phyloP scores from a whole-genome alignment of 2,113 vertebrate species.

The Argyrosomus japonicus region DNA sequence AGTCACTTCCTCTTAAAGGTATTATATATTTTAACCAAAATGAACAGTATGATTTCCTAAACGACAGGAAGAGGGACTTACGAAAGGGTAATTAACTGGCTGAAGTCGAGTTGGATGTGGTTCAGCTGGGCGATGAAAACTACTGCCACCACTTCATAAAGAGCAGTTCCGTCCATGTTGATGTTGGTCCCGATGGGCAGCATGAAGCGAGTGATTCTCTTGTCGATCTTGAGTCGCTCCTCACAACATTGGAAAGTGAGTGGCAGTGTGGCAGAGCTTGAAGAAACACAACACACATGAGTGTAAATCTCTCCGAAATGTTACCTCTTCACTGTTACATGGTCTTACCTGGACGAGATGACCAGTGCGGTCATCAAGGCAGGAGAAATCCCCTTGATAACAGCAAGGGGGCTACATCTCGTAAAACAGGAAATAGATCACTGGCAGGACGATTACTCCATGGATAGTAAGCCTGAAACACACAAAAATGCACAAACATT shows the following conservation, averaged over 20 bases:
- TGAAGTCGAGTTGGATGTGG: background rate
- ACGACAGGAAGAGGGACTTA: conserved; percentile 1
- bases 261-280: conserved; percentile 15
- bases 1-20: background rate
- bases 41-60: background rate
- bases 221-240: background rate
- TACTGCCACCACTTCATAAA: background rate
- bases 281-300: background rate
- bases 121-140: conserved; percentile 21
- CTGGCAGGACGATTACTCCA: background rate
- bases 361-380: background rate
- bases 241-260: background rate
- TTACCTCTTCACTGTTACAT: too few relatives aligned
- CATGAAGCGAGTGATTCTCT: conserved; percentile 6
- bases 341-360: background rate
- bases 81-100: background rate
- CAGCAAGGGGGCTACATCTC: background rate
- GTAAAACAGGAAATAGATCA: background rate
- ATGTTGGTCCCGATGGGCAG: conserved; percentile 26
- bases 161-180: conserved; percentile 27
- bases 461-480: conserved; percentile 8
- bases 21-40: background rate
- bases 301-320: too few relatives aligned
- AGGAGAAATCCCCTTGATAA: background rate
- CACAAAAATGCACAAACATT: background rate